Evolutionary conservation across 2,888 invertebrate species (phyloP), one percentile per base, ranked within the genome.

Genomic region (Liopterus haemorrhoidalis): DNA sequence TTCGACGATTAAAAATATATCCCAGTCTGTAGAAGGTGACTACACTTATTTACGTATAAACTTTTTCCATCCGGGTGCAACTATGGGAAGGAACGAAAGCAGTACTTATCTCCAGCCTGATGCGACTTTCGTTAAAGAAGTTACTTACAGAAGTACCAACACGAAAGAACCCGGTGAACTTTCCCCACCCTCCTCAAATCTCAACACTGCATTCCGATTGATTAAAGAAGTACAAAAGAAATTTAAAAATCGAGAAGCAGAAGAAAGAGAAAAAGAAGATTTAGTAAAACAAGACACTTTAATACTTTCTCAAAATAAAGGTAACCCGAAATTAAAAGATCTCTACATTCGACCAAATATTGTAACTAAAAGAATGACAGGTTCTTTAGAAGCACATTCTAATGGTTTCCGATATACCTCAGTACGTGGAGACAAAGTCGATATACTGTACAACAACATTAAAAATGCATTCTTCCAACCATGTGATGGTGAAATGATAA

Each of bases 381-480:
- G 89, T 18, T 82, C 85, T 2, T 70, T 97, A 49, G 97, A 99
- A 69, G 91, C 99, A 0, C 99, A 99, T 61, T 80, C 84, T 0
- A 99, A 99, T 62, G 97, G 97, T 8, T 92, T 92, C 62, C 78
- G 96, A 24, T 99, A 97, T 64, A 97, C 96, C 0, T 97, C 97
- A 0, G 92, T 99, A n/a, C 81, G 97, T 59, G 99, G 99, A 4
- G 99, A 99, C 64, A 99, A 99, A 76, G 96, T 99, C 5, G 99
- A 99, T 62, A 97, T 99, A 58, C 72, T 99, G 40, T 99, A 97
- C 69, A 99, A 99, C 72, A 99, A 99, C 69, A 97, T 99, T 56
- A 95, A 96, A 67, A 94, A 97, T 66, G 96, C 99, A 5, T 94
- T 99, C 75, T 99, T 97, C 72, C 95, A 96, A 72, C 96, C 96